These are phyloP conservation scores for Coranthus polyacanthus DNA, from an alignment of 2,797 vertebrate species.

Conservation along the genomic window DNA sequence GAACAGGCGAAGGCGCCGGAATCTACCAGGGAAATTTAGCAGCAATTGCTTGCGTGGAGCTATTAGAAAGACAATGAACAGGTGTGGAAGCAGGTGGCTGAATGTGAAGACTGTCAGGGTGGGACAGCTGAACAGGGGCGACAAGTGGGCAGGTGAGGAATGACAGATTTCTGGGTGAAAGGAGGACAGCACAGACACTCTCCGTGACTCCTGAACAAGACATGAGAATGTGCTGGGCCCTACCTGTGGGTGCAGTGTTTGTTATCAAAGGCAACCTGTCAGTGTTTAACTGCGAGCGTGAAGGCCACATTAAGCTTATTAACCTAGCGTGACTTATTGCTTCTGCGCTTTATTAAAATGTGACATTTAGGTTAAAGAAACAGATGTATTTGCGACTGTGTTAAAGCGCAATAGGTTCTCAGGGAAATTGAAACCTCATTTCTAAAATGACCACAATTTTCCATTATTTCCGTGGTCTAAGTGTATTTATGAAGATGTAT, in stretches of 20 bases:
- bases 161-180: slow-evolving; percentile 6
- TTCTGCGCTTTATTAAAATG: slow-evolving; percentile 1
- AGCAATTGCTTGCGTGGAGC: slow-evolving; percentile 15
- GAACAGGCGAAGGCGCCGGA: no score
- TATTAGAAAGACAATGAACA: slow-evolving; percentile 30
- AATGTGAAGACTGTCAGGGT: slow-evolving; percentile 29
- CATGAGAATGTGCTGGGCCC: neutral
- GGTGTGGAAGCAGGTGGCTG: slow-evolving; percentile 47
- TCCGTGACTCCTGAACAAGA: slow-evolving; percentile 4
- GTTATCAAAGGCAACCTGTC: slow-evolving; percentile 14
- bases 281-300: neutral
- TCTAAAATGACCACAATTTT: slow-evolving; percentile 7
- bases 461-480: neutral
- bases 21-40: neutral
- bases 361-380: neutral
- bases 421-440: slow-evolving; percentile 4
- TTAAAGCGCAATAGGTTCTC: neutral
- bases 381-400: neutral
- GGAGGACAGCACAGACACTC: neutral
- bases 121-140: slow-evolving; percentile 10
- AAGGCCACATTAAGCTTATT: slow-evolving; percentile 1
- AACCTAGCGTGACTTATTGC: neutral
- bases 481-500: slow-evolving; percentile 21
- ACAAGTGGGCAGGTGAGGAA: slow-evolving; percentile 44
- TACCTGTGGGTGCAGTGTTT: neutral